These are phyloP conservation scores for Catotricha subobsoleta DNA, from an alignment of 2,888 invertebrate genomes.

Conservation along the genomic window DNA sequence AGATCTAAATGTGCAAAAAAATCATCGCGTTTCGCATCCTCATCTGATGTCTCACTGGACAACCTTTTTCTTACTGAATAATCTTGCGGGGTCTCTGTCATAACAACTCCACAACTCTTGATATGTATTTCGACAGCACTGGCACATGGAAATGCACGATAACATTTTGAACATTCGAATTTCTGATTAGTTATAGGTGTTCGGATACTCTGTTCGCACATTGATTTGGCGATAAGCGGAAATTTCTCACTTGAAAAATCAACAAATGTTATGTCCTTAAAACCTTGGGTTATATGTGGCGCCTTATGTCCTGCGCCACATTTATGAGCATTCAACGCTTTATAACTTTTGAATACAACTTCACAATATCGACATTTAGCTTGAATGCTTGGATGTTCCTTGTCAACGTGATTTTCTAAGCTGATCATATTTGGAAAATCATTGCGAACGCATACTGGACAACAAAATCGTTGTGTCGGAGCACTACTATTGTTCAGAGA, in stretches of 20 bases:
- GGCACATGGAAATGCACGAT: conserved; percentile 50
- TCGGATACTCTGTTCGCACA: conserved; percentile 48
- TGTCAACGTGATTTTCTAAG: conserved; percentile 46
- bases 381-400: conserved; percentile 44
- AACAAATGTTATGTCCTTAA: conserved; percentile 54
- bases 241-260: conserved; percentile 68
- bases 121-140: conserved; percentile 51
- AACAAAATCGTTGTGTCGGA: conserved; percentile 27
- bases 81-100: conserved; percentile 11
- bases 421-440: conserved; percentile 40
- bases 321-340: conserved; percentile 51
- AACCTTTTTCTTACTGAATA: conserved; percentile 15
- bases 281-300: conserved; percentile 32
- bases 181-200: conserved; percentile 38
- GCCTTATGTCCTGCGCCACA: conserved; percentile 37
- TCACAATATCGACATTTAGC: conserved; percentile 57
- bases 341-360: conserved; percentile 52
- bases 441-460: conserved; percentile 43
- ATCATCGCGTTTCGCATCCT: conserved; percentile 48
- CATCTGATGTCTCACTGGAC: conserved; percentile 26
- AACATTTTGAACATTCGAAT: conserved; percentile 51
- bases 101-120: conserved; percentile 29
- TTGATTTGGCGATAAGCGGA: conserved; percentile 54
- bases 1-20: conserved; percentile 68
- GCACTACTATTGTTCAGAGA: neutral